Evolutionary conservation across 2,113 vertebrate genomes (phyloP), one percentile per base, ranked within the genome.

Genomic region (Helogale parvula): DNA sequence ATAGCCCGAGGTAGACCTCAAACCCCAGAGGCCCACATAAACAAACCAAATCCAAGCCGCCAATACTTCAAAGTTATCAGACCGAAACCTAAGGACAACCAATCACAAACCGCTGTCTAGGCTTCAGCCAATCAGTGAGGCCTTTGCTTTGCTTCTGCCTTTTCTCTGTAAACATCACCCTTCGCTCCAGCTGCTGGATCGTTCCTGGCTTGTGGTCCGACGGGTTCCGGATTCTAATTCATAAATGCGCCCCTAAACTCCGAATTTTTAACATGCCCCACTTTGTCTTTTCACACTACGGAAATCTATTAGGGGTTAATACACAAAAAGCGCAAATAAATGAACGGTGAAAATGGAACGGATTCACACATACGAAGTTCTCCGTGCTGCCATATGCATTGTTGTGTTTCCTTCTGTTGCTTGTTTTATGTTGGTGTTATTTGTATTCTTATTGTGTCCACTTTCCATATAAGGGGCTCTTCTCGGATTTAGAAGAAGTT

Each of bases 171-270:
- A 65, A 52, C 14, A 1, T 17, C 3, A 45, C 47, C 2, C 65
- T 3, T 3, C n/a, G 41, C 11, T 9, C 29, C 84, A 9, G 23
- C 9, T 0, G 5, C 7, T 21, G 45, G 16, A 27, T 0, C 3
- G 0, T 7, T 16, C 5, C 33, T 10, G 13, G 50, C 19, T 52
- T 23, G 3, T 10, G 38, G 1, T 25, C 33, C 27, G n/a, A 31
- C 3, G 0, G 1, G 27, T 7, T 16, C 14, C 11, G 12, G 3
- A 21, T 72, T 85, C 23, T n/a, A 45, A 54, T 3, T 63, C 9
- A 15, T 65, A 11, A 27, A 65, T 29, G 29, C 7, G 27, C 7
- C 52, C 29, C 33, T 2, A 47, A 71, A 71, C 31, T 80, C 27
- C 85, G 29, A 15, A 7, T 5, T 25, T 83, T 41, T 45, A 83